Conservation (phyloP, 2,113 vertebrate genomes). For the Smithornis capensis region DNA sequence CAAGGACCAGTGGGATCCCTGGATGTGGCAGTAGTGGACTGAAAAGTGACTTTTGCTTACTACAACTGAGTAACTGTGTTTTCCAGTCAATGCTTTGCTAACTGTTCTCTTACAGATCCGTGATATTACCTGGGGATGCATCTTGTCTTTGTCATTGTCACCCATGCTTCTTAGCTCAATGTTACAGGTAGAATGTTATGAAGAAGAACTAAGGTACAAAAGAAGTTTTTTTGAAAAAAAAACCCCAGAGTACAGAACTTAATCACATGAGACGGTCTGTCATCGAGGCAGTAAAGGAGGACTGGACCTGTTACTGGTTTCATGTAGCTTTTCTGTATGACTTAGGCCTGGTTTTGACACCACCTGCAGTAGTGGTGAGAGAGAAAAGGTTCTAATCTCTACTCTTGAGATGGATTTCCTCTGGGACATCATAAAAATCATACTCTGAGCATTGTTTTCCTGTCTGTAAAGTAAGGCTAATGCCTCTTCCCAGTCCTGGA, state of each 20-base stretch:
- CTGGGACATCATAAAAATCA: background rate
- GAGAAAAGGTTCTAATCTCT: background rate
- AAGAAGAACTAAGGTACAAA: background rate
- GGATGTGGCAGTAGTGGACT: background rate
- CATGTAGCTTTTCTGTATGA: fast-evolving
- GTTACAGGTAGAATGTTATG: background rate
- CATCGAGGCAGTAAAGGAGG: background rate
- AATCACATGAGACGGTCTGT: background rate
- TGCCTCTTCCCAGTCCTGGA: background rate
- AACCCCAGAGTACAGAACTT: background rate
- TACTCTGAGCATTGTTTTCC: background rate
- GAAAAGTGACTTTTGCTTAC: background rate
- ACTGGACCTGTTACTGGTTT: background rate
- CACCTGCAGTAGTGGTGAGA: background rate
- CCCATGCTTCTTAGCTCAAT: background rate
- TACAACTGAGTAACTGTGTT: background rate
- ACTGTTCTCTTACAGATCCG: background rate
- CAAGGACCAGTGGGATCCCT: background rate
- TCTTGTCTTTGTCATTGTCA: background rate
- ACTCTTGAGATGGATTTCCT: background rate
- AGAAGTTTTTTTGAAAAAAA: background rate
- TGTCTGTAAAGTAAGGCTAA: background rate
- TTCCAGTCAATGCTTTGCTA: background rate
- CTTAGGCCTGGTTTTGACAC: background rate
- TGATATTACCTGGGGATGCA: background rate